Percentiles rank a stretch among this genome's conserved stretches.
Evolutionary conservation across 2,888 invertebrate species (phyloP).

Genomic region (Amphipyra tragopoginis): DNA sequence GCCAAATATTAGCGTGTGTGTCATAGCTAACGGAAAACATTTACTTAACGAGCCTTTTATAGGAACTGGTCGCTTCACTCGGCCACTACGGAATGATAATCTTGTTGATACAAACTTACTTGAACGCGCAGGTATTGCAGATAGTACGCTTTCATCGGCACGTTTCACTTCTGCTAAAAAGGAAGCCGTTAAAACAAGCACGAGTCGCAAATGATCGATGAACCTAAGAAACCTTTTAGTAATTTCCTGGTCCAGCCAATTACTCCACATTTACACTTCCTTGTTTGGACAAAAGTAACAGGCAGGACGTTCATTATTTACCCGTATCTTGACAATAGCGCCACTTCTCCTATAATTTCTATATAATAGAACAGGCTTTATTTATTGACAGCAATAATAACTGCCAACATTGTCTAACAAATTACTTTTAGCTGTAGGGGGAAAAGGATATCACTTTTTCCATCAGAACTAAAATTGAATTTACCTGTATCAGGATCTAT

Average conservation of each 20-base stretch:
- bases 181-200: conserved; percentile 67
- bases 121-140: conserved; percentile 44
- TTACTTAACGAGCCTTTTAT: conserved; percentile 71
- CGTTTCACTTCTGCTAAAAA: conserved; percentile 66
- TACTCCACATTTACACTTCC: conserved; percentile 81
- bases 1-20: conserved; percentile 71
- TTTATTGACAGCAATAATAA: conserved; percentile 67
- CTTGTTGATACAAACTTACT: conserved; percentile 51
- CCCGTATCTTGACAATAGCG: conserved; percentile 73
- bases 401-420: conserved; percentile 50
- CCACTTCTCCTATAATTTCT: conserved; percentile 52
- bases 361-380: conserved; percentile 69
- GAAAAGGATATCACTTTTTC: conserved; percentile 37
- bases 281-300: conserved; percentile 74
- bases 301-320: conserved; percentile 77
- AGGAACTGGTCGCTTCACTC: conserved; percentile 69
- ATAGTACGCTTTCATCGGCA: conserved; percentile 63
- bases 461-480: conserved; percentile 41
- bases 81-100: conserved; percentile 61
- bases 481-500: conserved; percentile 19
- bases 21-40: conserved; percentile 76
- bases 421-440: conserved; percentile 32
- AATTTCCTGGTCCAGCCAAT: conserved; percentile 75
- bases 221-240: conserved; percentile 72
- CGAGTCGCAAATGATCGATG: conserved; percentile 71